phyloP scores from a whole-genome alignment of 2,113 vertebrate genomes.

The Thomomys bottae region DNA sequence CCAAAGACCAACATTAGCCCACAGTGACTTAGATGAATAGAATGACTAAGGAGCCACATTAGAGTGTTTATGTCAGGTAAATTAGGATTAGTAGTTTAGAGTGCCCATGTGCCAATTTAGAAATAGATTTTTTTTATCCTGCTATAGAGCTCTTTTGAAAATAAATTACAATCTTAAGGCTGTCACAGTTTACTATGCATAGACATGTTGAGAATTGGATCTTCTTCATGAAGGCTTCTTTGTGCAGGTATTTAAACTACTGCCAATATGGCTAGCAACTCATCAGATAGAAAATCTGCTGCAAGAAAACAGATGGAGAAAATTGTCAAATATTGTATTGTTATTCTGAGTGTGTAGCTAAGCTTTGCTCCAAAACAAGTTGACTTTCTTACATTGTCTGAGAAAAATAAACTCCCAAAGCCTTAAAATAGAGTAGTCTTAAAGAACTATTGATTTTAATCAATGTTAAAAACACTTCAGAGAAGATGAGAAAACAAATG shows the following conservation, averaged over 20 bases:
- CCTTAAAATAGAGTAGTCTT: conserved; percentile 45
- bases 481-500: conserved; percentile 55
- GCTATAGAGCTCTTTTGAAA: conserved; percentile 61
- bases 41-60: neutral
- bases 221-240: neutral
- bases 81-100: conserved; percentile 36
- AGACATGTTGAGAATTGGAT: neutral
- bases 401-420: conserved; percentile 49
- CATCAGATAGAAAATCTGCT: conserved; percentile 22
- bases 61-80: conserved; percentile 18
- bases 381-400: conserved; percentile 41
- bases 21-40: neutral
- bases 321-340: neutral
- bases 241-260: conserved; percentile 10
- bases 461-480: conserved; percentile 60
- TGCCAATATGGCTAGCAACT: neutral
- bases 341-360: conserved; percentile 46
- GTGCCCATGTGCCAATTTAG: neutral
- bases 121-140: conserved; percentile 48
- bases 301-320: neutral
- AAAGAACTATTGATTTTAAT: conserved; percentile 65
- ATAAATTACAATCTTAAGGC: conserved; percentile 41
- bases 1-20: conserved; percentile 24
- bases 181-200: neutral
- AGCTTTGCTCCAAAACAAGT: conserved; percentile 53